Evolutionary conservation across 1,140 invertebrate genomes (phyloP).

Genomic region (Drosophila sp.): DNA sequence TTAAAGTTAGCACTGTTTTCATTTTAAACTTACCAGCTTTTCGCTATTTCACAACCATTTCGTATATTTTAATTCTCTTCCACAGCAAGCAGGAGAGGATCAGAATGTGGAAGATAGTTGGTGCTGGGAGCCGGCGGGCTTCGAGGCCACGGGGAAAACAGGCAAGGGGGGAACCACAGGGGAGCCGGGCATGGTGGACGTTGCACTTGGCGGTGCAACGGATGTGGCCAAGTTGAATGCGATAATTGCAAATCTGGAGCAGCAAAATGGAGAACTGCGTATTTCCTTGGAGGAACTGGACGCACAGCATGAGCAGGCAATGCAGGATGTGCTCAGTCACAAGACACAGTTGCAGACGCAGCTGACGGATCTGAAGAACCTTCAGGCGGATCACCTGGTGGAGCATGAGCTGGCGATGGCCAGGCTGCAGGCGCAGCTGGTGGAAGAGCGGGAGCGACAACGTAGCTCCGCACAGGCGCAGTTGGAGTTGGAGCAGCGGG

Average conservation of each 20-base stretch:
- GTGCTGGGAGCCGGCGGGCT: slow-evolving; percentile 86
- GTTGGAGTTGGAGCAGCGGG: slow-evolving; percentile 43
- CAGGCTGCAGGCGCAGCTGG: slow-evolving; percentile 52
- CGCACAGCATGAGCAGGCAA: slow-evolving; percentile 88
- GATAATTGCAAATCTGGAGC: slow-evolving; percentile 77
- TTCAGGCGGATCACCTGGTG: slow-evolving; percentile 69
- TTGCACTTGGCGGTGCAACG: slow-evolving; percentile 67
- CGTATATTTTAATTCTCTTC: not conserved
- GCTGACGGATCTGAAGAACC: slow-evolving; percentile 52
- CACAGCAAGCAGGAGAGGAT: slow-evolving; percentile 57
- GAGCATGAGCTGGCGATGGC: slow-evolving; percentile 64
- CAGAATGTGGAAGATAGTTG: slow-evolving; percentile 85
- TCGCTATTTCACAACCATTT: not conserved
- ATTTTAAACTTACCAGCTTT: not conserved
- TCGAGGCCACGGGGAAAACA: not conserved
- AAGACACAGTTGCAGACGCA: slow-evolving; percentile 88
- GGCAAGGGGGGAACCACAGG: not conserved
- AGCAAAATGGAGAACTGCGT: slow-evolving; percentile 84
- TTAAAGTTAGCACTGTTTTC: no score
- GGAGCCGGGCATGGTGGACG: slow-evolving; percentile 53
- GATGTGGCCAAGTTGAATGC: slow-evolving; percentile 81
- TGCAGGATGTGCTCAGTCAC: slow-evolving; percentile 87
- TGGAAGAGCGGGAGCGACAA: slow-evolving; percentile 18
- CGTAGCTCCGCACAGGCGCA: not conserved
- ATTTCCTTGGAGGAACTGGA: slow-evolving; percentile 90